Base-by-base conservation (phyloP, 2,888 invertebrate genomes). In the Tetragonula carbonaria region DNA sequence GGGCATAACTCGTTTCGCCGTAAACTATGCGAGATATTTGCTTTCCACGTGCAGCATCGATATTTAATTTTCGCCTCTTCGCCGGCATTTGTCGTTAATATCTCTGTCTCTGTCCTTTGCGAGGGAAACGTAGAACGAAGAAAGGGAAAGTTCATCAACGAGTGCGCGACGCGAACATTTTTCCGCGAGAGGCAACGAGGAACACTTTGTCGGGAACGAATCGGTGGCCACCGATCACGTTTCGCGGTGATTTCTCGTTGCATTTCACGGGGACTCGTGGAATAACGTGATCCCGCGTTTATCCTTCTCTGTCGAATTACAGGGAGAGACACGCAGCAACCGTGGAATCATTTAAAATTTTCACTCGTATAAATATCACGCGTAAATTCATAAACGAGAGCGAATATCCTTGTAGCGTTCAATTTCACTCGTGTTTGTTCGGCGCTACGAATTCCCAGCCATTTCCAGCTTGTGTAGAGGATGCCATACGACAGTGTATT, bases 11-110 rank as follows among this genome's bases (percentile, higher is more conserved):
- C 16, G 57, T 65, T 55, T 65, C 59, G 6, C n/a, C 45, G 57
- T 57, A 38, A 57, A 74, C 74, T 57, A 23, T 38, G 50, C 53
- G 51, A 70, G 70, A 70, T 80, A 81, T 82, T 65, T 72, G 71
- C 68, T 73, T 68, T 53, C 23, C 18, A 50, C 14, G 55, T 55
- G 62, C 65, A 57, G 57, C 53, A 21, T 18, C 65, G 82, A 81
- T 45, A 53, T 82, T 81, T 81, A 82, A 74, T 81, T 57, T 74
- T 70, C 70, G 70, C 55, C 33, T 21, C 63, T 51, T 70, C n/a
- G n/a, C n/a, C n/a, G 38, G n/a, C n/a, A 5, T n/a, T 23, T 23
- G 14, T 59, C 57, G 13, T 14, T 23, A 3, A 59, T n/a, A n/a
- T 5, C 16, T 51, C 23, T 21, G 6, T 51, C 65, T 59, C 16